These are phyloP conservation scores for Festucalex cinctus DNA, from an alignment of 2,113 vertebrate genomes.

Conservation along the genomic window DNA sequence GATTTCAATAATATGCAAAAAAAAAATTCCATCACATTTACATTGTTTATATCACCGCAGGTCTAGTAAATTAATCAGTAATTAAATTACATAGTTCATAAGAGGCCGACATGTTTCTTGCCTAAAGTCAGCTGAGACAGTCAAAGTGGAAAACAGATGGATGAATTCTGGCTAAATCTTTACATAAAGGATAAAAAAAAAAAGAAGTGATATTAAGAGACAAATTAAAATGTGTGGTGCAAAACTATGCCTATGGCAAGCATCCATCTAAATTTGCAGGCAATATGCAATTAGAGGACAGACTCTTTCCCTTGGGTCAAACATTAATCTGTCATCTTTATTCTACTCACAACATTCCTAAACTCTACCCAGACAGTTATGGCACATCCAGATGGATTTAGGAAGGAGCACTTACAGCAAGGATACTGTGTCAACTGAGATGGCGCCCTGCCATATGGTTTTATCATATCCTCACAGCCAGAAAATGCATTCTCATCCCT, in stretches of 20 bases:
- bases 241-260: neutral
- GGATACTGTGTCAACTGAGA: constrained; percentile 13
- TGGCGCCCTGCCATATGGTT: constrained; percentile 34
- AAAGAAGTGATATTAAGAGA: neutral
- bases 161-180: no score
- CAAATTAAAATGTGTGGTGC: neutral
- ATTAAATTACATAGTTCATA: no score
- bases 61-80: no score
- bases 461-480: constrained; percentile 23
- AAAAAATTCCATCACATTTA: no score
- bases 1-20: no score
- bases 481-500: constrained; percentile 37
- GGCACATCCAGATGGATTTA: constrained; percentile 19
- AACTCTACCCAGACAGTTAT: constrained; percentile 10
- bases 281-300: neutral
- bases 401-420: constrained; percentile 2
- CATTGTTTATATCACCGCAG: no score
- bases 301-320: neutral
- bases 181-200: neutral
- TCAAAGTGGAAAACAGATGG: no score
- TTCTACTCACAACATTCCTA: constrained; percentile 2
- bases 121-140: no score
- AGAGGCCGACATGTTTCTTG: no score
- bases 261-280: neutral
- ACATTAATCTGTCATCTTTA: neutral